Base-by-base conservation (phyloP, 2,113 vertebrate species). In the Callopanchax toddi region DNA sequence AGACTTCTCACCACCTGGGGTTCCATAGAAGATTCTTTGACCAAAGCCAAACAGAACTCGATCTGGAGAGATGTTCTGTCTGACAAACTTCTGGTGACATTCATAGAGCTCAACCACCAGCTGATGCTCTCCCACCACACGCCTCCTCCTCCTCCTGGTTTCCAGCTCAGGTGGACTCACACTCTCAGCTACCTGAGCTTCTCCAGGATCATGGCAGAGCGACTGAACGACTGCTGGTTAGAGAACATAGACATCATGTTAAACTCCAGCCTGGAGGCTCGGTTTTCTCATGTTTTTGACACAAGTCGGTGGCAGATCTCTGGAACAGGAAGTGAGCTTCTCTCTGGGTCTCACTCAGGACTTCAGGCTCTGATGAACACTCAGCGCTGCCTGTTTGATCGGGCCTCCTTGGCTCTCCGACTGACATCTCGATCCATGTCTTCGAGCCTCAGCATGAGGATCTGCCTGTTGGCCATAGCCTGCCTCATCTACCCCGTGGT, bases 401-500 rank as follows among this genome's bases (percentile, higher is more conserved):
- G 67, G 2, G 89, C 90, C 0, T 87, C 62, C 18, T 50, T 85
- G 2, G 86, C 83, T 21, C 89, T 96, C 22, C 61, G 46, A 22
- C 60, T 48, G 66, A 92, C 87, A 36, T 93, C 91, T 1, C 91
- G 87, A 18, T 87, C 92, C 4, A 69, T 91, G 23, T 84, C 93
- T 5, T 93, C 90, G 0, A 50, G 60, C 17, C 57, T 91, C 15
- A 95, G 93, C 39, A 86, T 96, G 26, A 94, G 92, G 77, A 65
- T 95, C 29, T 90, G 91, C 20, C 84, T 96, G 43, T 16, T 94
- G 50, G 61, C 70, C 9, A 65, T 94, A 0, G 87, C 94, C 39
- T 92, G 92, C 48, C 91, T 96, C 70, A 92, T 95, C 70, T 96
- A 96, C 57, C 95, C 95, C 1, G 68, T 90, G 6, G 86, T 92